Evolutionary conservation across 2,888 invertebrate species (phyloP), one percentile per base, ranked within the genome.

Genomic region (Callyntrura guangdongensis): DNA sequence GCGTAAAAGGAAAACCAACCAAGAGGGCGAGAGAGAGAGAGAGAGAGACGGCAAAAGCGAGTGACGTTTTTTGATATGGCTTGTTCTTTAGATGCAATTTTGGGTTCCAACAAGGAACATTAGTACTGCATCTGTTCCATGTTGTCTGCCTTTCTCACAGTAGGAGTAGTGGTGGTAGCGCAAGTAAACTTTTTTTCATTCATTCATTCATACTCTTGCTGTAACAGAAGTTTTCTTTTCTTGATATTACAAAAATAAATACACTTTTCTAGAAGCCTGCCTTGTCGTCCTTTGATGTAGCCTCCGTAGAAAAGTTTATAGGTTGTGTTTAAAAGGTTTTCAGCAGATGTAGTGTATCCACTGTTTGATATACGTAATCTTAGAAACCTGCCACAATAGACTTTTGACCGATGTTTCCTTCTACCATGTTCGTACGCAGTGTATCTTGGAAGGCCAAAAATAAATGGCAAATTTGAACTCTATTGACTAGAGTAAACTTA

Each of bases 11-110:
- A 36, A 67, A 67, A 27, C 8, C n/a, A 36, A 36, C 14, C 81
- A 17, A 17, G 81, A 61, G 1, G 5, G 47, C 61, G 36, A 36
- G 36, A 82, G 47, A 17, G 59, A 81, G n/a, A 72, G 14, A 36
- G 36, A 45, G 36, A 14, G 36, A 25, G 56, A 67, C 25, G 22
- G 81, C n/a, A 47, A 81, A 9, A 20, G 22, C 64, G n/a, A 9
- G 47, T 49, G 45, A 49, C 47, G 49, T 47, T 77, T 77, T 77
- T 77, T 27, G 59, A 49, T 22, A 22, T 67, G 27, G 12, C 47
- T 82, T 82, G 82, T 61, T 45, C 61, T 45, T 56, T 79, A n/a
- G 82, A 61, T 82, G 82, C 82, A 61, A 64, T 82, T n/a, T 67
- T 17, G 59, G 59, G 25, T 59, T 67, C n/a, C 61, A 45, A 53